Conservation (phyloP, 2,888 invertebrate species). For the Sylvicola cinctus region DNA sequence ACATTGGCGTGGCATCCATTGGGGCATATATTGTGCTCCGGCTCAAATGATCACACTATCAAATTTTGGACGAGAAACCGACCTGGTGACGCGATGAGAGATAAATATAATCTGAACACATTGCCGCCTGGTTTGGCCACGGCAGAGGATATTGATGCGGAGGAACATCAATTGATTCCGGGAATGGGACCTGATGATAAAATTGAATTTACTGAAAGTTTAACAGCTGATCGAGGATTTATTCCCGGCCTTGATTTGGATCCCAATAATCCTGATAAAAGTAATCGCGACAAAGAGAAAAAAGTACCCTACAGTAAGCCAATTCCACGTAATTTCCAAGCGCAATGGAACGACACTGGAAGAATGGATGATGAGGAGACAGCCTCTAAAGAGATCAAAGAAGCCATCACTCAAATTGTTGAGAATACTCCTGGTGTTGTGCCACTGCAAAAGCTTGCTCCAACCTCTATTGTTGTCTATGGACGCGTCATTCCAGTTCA, state of each 20-base stretch:
- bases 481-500: slow-evolving; percentile 65
- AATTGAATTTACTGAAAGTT: slow-evolving; percentile 48
- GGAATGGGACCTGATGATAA: slow-evolving; percentile 98
- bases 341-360: slow-evolving; percentile 81
- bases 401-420: slow-evolving; percentile 49
- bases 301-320: slow-evolving; percentile 90
- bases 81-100: slow-evolving; percentile 95
- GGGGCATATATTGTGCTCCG: slow-evolving; percentile 95
- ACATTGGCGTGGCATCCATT: slow-evolving; percentile 98
- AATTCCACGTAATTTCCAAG: slow-evolving; percentile 88
- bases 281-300: slow-evolving; percentile 51
- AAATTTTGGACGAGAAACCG: slow-evolving; percentile 99
- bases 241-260: slow-evolving; percentile 82
- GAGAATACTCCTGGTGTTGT: slow-evolving; percentile 58
- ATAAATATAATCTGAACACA: slow-evolving; percentile 91
- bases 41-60: slow-evolving; percentile 97
- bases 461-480: slow-evolving; percentile 62
- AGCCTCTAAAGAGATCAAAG: slow-evolving; percentile 31
- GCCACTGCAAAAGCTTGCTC: slow-evolving; percentile 52
- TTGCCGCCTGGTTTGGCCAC: slow-evolving; percentile 63
- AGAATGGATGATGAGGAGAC: slow-evolving; percentile 30
- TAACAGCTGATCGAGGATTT: slow-evolving; percentile 33
- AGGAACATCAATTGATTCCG: slow-evolving; percentile 31
- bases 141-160: slow-evolving; percentile 46
- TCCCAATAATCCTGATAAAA: slow-evolving; percentile 37